Conservation (phyloP, 2,113 vertebrate genomes). For the Misgurnus mizolepis region DNA sequence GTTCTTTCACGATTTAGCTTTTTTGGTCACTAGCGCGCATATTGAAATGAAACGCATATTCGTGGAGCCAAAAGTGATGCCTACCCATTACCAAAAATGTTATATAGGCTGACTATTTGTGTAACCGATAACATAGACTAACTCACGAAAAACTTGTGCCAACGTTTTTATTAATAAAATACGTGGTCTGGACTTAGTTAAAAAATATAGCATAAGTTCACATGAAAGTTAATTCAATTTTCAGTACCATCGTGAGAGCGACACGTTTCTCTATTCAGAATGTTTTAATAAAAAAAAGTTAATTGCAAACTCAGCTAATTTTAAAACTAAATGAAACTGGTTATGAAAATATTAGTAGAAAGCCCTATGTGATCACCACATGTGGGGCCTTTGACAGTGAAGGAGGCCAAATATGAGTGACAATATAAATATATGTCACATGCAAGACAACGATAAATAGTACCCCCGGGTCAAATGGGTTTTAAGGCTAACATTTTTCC, state of each 20-base stretch:
- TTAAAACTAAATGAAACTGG: neutral
- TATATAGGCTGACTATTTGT: no score
- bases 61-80: no score
- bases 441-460: slow-evolving; percentile 44
- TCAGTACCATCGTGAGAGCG: neutral
- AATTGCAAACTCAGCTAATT: no score
- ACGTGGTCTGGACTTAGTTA: neutral
- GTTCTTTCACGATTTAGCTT: no score
- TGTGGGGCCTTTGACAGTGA: slow-evolving; percentile 55
- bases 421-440: slow-evolving; percentile 65
- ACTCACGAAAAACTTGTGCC: neutral
- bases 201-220: neutral
- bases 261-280: neutral
- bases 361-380: neutral
- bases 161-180: neutral
- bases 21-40: no score
- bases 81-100: neutral
- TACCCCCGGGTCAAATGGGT: slow-evolving; percentile 55
- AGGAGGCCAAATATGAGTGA: slow-evolving; percentile 57
- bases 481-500: slow-evolving; percentile 70
- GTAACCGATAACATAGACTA: neutral
- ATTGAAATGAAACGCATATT: no score
- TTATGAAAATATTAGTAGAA: neutral
- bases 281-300: neutral
- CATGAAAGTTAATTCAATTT: neutral